Conservation (phyloP, 2,113 vertebrate species). For the Thunnus thynnus region DNA sequence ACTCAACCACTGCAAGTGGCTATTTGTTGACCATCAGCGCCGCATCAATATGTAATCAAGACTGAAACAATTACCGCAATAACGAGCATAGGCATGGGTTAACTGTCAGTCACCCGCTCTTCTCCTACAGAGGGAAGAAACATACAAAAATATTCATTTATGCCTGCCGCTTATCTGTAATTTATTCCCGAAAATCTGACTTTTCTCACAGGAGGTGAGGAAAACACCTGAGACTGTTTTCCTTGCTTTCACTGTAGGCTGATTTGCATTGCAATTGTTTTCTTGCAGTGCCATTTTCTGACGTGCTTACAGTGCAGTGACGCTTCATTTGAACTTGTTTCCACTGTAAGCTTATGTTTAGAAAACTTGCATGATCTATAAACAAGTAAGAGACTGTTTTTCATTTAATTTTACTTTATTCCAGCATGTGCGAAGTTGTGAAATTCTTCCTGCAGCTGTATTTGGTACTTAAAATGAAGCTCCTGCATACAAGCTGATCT, state of each 20-base stretch:
- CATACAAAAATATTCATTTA: not conserved
- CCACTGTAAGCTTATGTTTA: too few species aligned
- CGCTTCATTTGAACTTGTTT: not conserved
- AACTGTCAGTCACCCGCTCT: not conserved
- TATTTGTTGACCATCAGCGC: not conserved
- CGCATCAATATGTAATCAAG: slow-evolving; percentile 7
- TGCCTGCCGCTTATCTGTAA: not conserved
- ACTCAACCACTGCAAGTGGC: not conserved
- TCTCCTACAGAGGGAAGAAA: not conserved
- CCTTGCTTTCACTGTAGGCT: not conserved
- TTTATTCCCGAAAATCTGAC: not conserved
- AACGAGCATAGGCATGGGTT: not conserved
- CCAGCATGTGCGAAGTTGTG: not conserved
- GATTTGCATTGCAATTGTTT: slow-evolving; percentile 1
- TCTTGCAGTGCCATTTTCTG: not conserved
- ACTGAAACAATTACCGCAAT: not conserved
- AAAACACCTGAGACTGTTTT: not conserved
- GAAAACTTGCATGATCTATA: too few species aligned
- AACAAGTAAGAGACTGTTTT: not conserved
- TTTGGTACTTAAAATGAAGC: too few species aligned
- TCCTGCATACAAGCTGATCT: not conserved
- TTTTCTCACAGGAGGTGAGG: not conserved
- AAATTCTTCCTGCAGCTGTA: too few species aligned
- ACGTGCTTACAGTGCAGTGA: not conserved
- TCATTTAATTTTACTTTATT: not conserved